phyloP scores from a whole-genome alignment of 1,140 invertebrate species.

The Temnothorax curvispinosus region DNA sequence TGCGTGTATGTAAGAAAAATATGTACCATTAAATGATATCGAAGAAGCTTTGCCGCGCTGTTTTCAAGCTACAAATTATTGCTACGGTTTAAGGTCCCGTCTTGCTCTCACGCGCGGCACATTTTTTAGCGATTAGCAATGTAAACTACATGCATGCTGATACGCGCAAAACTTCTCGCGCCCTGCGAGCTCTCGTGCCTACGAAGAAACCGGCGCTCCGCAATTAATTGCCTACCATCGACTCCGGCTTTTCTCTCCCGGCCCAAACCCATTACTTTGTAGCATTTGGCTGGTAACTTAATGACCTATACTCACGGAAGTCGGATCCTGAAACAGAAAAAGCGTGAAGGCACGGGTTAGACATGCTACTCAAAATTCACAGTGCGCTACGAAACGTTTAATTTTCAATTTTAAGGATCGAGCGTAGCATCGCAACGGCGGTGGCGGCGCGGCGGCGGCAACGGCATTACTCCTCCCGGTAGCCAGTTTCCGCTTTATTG shows the following conservation, averaged over 20 bases:
- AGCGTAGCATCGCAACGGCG: constrained; percentile 17
- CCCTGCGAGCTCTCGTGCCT: constrained; percentile 18
- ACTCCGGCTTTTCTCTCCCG: background rate
- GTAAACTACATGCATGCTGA: constrained; percentile 35
- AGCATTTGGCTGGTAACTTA: constrained; percentile 64
- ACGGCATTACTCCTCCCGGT: constrained; percentile 4
- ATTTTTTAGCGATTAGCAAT: constrained; percentile 44
- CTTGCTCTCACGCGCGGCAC: background rate
- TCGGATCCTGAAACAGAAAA: constrained; percentile 86
- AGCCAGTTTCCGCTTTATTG: constrained; percentile 52
- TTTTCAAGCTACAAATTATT: constrained; percentile 2
- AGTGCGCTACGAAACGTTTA: constrained; percentile 64
- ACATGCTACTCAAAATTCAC: constrained; percentile 53
- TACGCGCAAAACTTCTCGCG: constrained; percentile 43
- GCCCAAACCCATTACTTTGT: constrained; percentile 40
- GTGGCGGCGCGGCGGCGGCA: background rate
- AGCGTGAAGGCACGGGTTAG: constrained; percentile 66
- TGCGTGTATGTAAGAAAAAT: constrained; percentile 45
- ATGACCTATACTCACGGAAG: constrained; percentile 84
- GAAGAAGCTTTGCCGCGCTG: background rate
- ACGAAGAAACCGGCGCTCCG: constrained; percentile 19
- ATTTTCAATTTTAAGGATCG: constrained; percentile 76
- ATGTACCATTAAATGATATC: background rate
- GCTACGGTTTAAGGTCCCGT: background rate
- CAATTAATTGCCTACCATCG: constrained; percentile 49